phyloP scores from a whole-genome alignment of 2,888 invertebrate species.

The Eilema sororculum region DNA sequence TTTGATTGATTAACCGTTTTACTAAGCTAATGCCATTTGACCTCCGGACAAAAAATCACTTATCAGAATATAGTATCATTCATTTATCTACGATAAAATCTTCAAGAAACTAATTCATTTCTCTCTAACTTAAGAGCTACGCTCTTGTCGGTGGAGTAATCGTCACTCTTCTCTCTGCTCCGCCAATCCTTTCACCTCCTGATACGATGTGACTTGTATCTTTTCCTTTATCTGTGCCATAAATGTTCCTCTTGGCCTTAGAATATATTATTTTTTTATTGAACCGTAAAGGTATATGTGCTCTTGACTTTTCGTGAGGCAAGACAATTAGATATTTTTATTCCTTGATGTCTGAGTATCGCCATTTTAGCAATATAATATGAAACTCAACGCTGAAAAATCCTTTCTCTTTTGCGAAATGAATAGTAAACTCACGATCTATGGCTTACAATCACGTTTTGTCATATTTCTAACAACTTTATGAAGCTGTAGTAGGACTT shows the following conservation, averaged over 20 bases:
- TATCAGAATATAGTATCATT: background rate
- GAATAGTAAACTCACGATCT: conserved; percentile 9
- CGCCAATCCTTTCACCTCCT: too few relatives aligned
- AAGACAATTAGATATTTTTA: background rate
- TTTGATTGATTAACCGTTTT: background rate
- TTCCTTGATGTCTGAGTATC: background rate
- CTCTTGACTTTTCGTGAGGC: conserved; percentile 7
- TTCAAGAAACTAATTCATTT: background rate
- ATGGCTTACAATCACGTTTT: background rate
- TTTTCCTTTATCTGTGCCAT: too few relatives aligned
- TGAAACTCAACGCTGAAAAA: background rate
- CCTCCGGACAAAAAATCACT: background rate
- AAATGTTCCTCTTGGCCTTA: too few relatives aligned
- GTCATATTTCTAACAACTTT: background rate
- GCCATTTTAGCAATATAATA: background rate
- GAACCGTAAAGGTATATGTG: background rate
- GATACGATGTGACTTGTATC: too few relatives aligned
- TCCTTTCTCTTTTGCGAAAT: conserved; percentile 17
- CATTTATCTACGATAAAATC: background rate
- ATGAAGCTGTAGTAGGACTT: background rate
- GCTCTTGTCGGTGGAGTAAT: too few relatives aligned
- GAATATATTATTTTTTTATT: too few relatives aligned
- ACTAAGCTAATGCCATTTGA: background rate
- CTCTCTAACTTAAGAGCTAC: too few relatives aligned
- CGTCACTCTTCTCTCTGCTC: too few relatives aligned